Base-by-base conservation (phyloP, 2,888 invertebrate species). In the Drosophila borealis region DNA sequence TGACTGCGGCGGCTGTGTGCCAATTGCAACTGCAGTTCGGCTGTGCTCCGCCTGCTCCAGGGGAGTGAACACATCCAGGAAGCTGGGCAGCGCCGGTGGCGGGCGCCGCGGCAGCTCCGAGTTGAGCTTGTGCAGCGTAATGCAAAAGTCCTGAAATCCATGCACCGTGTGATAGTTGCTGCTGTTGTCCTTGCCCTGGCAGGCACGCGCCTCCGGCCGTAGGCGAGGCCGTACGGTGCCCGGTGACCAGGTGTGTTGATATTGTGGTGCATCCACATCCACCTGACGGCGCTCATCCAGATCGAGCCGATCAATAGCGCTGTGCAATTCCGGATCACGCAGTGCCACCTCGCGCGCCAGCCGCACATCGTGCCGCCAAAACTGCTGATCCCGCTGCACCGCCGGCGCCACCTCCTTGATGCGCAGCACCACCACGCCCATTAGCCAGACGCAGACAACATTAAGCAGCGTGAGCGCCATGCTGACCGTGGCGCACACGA, bases 381-480 rank as follows among this genome's bases (percentile, higher is more conserved):
- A 95, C 34, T 93, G 91, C 51, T 91, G 86, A 25, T 92, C 89
- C 60, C 92, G 90, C 29, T 92, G 92, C n/a, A 93, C 92, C 2
- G 94, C 81, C 1, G 94, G 94, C 17, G 94, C 93, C 4, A 94
- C 94, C 92, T 94, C 93, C 92, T 95, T 95, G n/a, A 95, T 95
- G 93, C 95, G 95, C 72, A 96, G 94, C 44, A 96, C 94, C n/a
- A 94, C 80, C 39, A 95, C 93, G n/a, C 95, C 96, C 88, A 95
- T 94, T 0, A 95, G 73, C 88, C 95, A 95, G 60, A 96, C 96
- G 89, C 95, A 95, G 44, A 94, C 84, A 61, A 96, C 95, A 88
- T 96, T 96, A 57, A 96, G 93, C 5, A 96, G 91, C 0, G 96
- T 96, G 10, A 96, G 92, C 25, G 94, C 93, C 46, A 96, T 93